Conservation (phyloP, 2,888 invertebrate genomes). For the Ochropacha duplaris region DNA sequence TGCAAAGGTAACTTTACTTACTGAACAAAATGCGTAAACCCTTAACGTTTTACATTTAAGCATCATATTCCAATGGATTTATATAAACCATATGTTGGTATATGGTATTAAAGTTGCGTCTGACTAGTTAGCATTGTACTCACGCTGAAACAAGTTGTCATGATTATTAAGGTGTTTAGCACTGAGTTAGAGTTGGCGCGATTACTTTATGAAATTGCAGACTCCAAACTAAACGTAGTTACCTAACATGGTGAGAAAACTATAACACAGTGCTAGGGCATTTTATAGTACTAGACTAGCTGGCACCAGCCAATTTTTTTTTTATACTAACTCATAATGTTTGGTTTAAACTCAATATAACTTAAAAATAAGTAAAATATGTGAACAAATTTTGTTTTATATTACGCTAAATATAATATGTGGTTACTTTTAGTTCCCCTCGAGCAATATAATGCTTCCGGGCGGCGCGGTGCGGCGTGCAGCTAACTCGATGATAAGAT, state of each 20-base stretch:
- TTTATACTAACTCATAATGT: no score
- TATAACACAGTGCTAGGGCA: no score
- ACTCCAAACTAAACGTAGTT: not conserved
- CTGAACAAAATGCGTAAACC: conserved; percentile 10
- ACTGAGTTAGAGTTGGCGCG: conserved; percentile 44
- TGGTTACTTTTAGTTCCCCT: conserved; percentile 15
- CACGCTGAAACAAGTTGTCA: conserved; percentile 75
- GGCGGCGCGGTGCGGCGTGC: conserved; percentile 19
- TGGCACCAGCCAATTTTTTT: no score
- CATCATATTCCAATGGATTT: conserved; percentile 16
- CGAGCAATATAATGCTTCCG: conserved; percentile 34
- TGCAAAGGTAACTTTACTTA: conserved; percentile 44
- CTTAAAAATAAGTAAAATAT: no score
- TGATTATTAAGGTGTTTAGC: conserved; percentile 78
- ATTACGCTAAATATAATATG: not conserved
- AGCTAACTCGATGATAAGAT: conserved; percentile 47
- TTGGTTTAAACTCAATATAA: no score
- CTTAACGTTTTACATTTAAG: conserved; percentile 29
- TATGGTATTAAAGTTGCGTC: conserved; percentile 61
- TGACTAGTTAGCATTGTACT: conserved; percentile 77
- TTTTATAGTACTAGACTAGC: no score
- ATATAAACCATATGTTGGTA: conserved; percentile 18
- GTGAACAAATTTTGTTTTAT: not conserved
- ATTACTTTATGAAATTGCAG: conserved; percentile 34
- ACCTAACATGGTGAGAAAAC: no score